Conservation (phyloP, 64 coral and sea anemone species). For the Stichodactyla helianthus region DNA sequence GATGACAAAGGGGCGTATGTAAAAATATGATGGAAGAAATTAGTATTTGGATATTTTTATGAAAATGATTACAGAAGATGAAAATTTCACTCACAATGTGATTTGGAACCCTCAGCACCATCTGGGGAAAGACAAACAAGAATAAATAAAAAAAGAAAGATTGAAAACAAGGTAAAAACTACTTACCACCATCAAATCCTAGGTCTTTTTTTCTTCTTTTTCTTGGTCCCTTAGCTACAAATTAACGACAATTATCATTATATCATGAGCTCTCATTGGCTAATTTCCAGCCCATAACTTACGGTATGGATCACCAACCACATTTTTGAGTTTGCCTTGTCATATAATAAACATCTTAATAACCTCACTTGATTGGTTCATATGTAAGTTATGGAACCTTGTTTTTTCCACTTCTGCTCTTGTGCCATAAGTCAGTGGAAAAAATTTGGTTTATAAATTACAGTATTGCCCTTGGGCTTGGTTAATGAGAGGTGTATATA, state of each 20-base stretch:
- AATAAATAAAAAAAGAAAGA: background rate
- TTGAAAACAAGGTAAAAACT: background rate
- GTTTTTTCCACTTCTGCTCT: too few species aligned
- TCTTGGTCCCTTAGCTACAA: constrained; percentile 68
- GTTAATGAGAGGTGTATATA: too few species aligned
- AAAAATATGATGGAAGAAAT: background rate
- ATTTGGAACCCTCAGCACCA: constrained; percentile 52
- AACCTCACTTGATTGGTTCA: too few species aligned
- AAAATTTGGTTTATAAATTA: too few species aligned
- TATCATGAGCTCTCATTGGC: background rate
- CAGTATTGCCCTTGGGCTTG: too few species aligned
- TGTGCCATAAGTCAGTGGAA: too few species aligned
- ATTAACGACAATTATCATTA: background rate
- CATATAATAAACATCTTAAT: too few species aligned
- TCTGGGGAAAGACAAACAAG: constrained; percentile 22
- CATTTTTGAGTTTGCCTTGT: too few species aligned
- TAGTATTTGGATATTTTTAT: background rate
- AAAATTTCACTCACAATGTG: constrained; percentile 45
- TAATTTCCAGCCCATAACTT: background rate
- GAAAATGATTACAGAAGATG: too few species aligned
- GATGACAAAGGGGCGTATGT: background rate
- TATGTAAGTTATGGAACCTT: too few species aligned
- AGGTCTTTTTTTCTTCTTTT: constrained; percentile 81
- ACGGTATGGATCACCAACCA: background rate
- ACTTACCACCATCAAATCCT: constrained; percentile 42